Evolutionary conservation across 2,888 invertebrate genomes (phyloP), one percentile per base, ranked within the genome.

Genomic region (Thelaira solivaga): DNA sequence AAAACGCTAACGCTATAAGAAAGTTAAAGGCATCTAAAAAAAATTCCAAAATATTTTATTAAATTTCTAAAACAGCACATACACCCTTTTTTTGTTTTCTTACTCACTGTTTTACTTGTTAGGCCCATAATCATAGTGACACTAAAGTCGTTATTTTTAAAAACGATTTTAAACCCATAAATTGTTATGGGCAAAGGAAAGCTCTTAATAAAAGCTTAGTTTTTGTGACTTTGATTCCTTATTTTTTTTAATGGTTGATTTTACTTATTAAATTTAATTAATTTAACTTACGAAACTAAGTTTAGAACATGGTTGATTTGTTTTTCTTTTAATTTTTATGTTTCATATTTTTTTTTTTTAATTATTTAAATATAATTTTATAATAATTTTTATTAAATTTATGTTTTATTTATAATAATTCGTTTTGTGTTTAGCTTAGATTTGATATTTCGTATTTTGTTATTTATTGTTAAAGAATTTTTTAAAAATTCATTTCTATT

Each of bases 271-370:
- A 71, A 71, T 79, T n/a, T n/a, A n/a, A 74, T 80, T 72, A 45
- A 72, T 13, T 73, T 57, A 75, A 74, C 81, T 84, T 83, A 81
- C 75, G 78, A 20, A 51, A 62, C 67, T 80, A 82, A 65, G 76
- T 81, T 84, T 83, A 84, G 85, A 86, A 85, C 84, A 84, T 83
- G 82, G 83, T 83, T 82, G 80, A 77, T 82, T 82, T 75, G 74
- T 76, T 72, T 71, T 64, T 18, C 26, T 47, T 62, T 55, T 79
- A n/a, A n/a, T n/a, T n/a, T n/a, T n/a, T n/a, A n/a, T n/a, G 49
- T 29, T 57, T 64, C 51, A 36, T 61, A 49, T 64, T 79, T 65
- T 41, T 57, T 43, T 62, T 8, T 53, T 72, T 26, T 67, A 18
- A 41, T 67, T 81, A 72, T 43, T 79, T 68, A 74, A 79, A 69